These are phyloP conservation scores for Scopus umbretta DNA, from an alignment of 2,113 vertebrate species.

Conservation along the genomic window DNA sequence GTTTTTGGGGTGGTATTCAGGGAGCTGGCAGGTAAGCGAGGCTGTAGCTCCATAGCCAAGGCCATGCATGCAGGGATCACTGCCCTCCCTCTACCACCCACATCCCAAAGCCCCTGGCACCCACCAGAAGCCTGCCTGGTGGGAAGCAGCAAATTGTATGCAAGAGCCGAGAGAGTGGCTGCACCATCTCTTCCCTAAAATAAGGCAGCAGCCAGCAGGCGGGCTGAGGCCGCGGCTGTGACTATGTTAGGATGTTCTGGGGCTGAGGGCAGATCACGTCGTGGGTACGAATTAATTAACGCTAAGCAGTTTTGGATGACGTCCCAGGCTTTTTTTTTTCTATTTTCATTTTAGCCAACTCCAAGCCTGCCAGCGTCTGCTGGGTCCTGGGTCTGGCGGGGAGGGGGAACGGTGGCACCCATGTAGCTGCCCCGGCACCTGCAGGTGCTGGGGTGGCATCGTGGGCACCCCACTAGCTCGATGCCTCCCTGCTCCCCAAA, in stretches of 20 bases:
- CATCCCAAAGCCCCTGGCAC: not conserved
- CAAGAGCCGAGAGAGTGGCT: rapidly evolving
- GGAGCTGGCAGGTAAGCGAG: not conserved
- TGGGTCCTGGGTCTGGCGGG: not conserved
- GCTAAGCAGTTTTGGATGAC: not conserved
- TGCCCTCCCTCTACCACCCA: not conserved
- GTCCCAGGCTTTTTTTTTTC: not conserved
- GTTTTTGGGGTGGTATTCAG: not conserved
- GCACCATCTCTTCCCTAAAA: not conserved
- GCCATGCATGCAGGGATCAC: rapidly evolving
- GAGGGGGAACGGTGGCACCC: not conserved
- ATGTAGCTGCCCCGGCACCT: not conserved
- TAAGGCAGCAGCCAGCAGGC: not conserved
- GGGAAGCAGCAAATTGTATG: not conserved
- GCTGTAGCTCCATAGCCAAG: not conserved
- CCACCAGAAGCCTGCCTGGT: not conserved
- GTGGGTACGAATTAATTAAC: constrained; percentile 35
- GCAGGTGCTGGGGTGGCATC: not conserved
- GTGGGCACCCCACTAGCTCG: rapidly evolving
- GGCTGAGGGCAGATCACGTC: constrained; percentile 17
- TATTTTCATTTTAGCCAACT: constrained; percentile 10
- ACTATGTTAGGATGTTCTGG: constrained; percentile 53
- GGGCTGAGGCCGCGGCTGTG: not conserved
- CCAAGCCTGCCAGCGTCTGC: not conserved
- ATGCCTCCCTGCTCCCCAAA: not conserved